Evolutionary conservation across 2,113 vertebrate species (phyloP).

Genomic region (Poecilia latipinna): DNA sequence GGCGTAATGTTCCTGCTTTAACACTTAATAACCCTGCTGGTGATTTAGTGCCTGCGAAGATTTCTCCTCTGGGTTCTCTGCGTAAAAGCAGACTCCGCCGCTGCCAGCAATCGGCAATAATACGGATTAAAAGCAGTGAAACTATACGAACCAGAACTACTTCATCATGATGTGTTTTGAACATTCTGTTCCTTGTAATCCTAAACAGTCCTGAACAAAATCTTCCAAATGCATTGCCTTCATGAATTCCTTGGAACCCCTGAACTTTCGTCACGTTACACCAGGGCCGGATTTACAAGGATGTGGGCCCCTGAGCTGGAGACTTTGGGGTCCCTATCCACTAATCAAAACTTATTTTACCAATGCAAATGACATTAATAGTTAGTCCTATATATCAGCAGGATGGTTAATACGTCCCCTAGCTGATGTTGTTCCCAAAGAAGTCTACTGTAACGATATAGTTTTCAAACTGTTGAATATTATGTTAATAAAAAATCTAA

Average conservation of each 20-base stretch:
- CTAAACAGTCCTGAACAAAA: constrained; percentile 26
- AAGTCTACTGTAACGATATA: too few species aligned
- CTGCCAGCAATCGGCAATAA: constrained; percentile 60
- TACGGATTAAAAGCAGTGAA: constrained; percentile 70
- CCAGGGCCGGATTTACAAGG: too few species aligned
- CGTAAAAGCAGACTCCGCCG: constrained; percentile 53
- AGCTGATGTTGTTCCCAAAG: too few species aligned
- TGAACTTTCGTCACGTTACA: not conserved
- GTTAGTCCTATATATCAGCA: too few species aligned
- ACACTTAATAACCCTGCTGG: constrained; percentile 64
- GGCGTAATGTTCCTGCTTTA: constrained; percentile 63
- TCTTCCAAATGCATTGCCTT: constrained; percentile 1
- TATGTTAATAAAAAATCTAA: too few species aligned
- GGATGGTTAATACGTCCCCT: too few species aligned
- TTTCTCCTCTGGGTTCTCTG: constrained; percentile 59
- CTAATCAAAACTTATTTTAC: too few species aligned
- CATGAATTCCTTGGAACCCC: not conserved
- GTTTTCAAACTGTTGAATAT: too few species aligned
- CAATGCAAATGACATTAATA: too few species aligned
- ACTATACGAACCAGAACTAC: constrained; percentile 58
- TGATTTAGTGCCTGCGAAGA: constrained; percentile 68
- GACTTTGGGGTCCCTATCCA: too few species aligned
- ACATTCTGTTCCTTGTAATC: constrained; percentile 49
- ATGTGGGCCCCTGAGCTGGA: too few species aligned
- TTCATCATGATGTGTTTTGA: constrained; percentile 38